phyloP scores from a whole-genome alignment of 2,888 invertebrate species.

The Amphipyra berbera region DNA sequence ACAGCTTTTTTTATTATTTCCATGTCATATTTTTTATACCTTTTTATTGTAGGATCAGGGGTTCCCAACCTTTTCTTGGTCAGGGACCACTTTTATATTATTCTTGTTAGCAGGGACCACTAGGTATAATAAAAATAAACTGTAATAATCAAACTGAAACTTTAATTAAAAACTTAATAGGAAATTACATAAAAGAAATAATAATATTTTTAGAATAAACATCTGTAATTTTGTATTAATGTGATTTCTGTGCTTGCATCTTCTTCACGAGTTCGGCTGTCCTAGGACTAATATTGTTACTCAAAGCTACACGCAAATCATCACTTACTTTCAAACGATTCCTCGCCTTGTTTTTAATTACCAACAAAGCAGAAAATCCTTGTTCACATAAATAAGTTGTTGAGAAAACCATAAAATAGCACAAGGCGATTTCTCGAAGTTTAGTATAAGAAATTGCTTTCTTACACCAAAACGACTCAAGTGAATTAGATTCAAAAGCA shows the following conservation, averaged over 20 bases:
- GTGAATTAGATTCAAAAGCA: constrained; percentile 40
- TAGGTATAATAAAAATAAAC: too few relatives aligned
- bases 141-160: too few relatives aligned
- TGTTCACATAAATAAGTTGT: constrained; percentile 33
- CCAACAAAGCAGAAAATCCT: constrained; percentile 33
- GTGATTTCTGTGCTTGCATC: too few relatives aligned
- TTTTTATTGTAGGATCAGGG: background rate
- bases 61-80: too few relatives aligned
- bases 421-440: constrained; percentile 41
- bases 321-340: constrained; percentile 25
- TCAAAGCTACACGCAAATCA: constrained; percentile 32
- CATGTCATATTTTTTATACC: background rate
- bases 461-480: constrained; percentile 24
- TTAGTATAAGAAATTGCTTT: constrained; percentile 40
- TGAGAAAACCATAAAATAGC: constrained; percentile 36
- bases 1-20: background rate
- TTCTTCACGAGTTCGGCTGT: background rate
- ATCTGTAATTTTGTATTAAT: too few relatives aligned
- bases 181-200: too few relatives aligned
- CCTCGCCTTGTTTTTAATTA: constrained; percentile 36
- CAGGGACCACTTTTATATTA: too few relatives aligned
- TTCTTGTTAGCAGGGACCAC: too few relatives aligned
- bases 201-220: background rate
- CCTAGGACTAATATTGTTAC: constrained; percentile 28
- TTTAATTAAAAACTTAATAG: too few relatives aligned